Evolutionary conservation across 1,140 invertebrate genomes (phyloP), one percentile per base, ranked within the genome.

Genomic region (Drosophila sechellia): DNA sequence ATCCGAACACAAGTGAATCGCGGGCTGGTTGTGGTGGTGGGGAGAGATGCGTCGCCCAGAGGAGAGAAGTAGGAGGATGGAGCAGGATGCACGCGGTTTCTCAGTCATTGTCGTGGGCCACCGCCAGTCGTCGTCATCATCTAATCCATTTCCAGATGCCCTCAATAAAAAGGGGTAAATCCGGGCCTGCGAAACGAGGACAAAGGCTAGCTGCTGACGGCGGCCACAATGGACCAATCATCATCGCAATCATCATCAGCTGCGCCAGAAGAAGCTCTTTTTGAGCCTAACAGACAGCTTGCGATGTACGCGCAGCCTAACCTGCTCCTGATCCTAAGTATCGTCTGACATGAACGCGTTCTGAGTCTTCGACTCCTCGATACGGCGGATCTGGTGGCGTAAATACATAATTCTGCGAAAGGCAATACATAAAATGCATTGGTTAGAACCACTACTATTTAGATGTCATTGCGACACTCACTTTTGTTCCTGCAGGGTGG

Each of bases 401-500:
- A 97, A 94, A 94, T 97, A 97, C 94, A 98, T 95, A 93, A 97
- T 96, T 94, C 96, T 97, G 92, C 5, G 42, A 1, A 2, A 2
- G 15, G 17, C 11, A 13, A 39, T 39, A 39, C 4, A 15, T 17
- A 48, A 12, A 45, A 46, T 27, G 22, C 20, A 34, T 34, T 6
- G 35, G 13, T 31, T 34, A 56, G 13, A 13, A 45, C 25, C 53
- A 12, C 10, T 42, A 2, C 4, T 0, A 22, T 58, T 17, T 8
- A 54, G 12, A 5, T 42, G 5, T 5, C 10, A 20, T 15, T 1
- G 3, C 5, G 1, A 10, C 4, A 68, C 68, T 70, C 91, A 98
- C 97, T 98, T 98, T 95, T 99, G 98, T 94, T 99, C 98, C 94
- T 98, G 97, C 92, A 99, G 94, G 70, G 98, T 99, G 61, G 98